Evolutionary conservation across 1,140 invertebrate genomes (phyloP), one percentile per base, ranked within the genome.

Genomic region (Hirudo medicinalis): DNA sequence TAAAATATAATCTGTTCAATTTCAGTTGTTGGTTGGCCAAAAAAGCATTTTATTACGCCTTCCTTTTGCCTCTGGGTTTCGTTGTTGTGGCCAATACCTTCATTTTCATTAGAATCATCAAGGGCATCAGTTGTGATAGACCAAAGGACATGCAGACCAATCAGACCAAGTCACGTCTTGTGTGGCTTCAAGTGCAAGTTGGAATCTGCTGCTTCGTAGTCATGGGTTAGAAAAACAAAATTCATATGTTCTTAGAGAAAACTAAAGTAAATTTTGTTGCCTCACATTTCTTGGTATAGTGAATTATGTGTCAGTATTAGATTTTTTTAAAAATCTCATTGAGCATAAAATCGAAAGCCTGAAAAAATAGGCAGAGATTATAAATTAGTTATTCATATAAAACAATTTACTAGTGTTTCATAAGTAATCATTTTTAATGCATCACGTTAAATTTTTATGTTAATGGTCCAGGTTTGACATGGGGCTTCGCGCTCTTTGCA

Each of bases 161-260:
- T 72, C 79, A 82, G 76, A 76, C 76, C 29, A 78, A 80, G 72
- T 74, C 76, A 19, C 77, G 78, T 27, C 76, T 80, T 20, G 75
- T 78, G 13, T 76, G 81, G 54, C 79, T 78, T 11, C 81, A 82
- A 69, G 72, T 83, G 15, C 79, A 81, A 53, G 82, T 82, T n/a
- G 81, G 80, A n/a, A 75, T 83, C 36, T 80, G 80, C n/a, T 79
- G 81, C 60, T 83, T 83, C 75, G 76, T 83, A 27, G 72, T 84
- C 9, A 74, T 81, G 49, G 81, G 83, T 80, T 70, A 74, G 75
- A 25, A 19, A 19, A 8, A 70, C 3, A 22, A 43, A 29, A 8
- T 15, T 68, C 0, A 9, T 68, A 8, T 36, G 25, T 68, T 68
- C 5, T 29, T 68, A 0, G 36, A 29, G 67, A 68, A 63, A 25